Evolutionary conservation across 2,113 vertebrate species (phyloP).

Genomic region (Lucifuga dentata): DNA sequence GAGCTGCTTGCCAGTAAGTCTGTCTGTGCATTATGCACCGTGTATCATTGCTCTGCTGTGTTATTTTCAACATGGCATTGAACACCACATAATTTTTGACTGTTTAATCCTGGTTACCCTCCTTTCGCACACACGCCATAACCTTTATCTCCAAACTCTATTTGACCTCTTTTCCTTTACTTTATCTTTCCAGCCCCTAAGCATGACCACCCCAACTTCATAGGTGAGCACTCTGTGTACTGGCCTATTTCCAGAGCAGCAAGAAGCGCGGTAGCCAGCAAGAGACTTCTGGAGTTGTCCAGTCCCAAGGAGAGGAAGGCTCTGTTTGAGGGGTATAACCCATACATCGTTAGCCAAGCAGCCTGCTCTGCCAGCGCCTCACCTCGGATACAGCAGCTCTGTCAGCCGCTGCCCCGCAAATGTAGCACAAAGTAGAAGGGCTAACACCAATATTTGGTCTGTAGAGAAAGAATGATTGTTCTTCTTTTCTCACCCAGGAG

Average conservation of each 20-base stretch:
- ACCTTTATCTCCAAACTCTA: not conserved
- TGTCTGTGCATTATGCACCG: not conserved
- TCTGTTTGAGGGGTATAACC: constrained; percentile 71
- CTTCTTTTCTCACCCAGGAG: not conserved
- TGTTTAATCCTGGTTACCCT: no score
- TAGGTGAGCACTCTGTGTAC: constrained; percentile 50
- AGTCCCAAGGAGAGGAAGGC: constrained; percentile 63
- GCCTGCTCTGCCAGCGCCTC: constrained; percentile 71
- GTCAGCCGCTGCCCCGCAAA: constrained; percentile 74
- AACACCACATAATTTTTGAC: no score
- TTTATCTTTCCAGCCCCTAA: constrained; percentile 64
- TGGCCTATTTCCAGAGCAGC: constrained; percentile 59
- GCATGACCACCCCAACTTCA: constrained; percentile 53
- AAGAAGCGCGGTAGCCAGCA: constrained; percentile 42
- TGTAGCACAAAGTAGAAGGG: constrained; percentile 44
- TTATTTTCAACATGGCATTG: no score
- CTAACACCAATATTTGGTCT: not conserved
- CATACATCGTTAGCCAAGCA: constrained; percentile 63
- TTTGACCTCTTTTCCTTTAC: not conserved
- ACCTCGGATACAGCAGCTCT: constrained; percentile 72
- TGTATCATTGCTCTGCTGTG: no score
- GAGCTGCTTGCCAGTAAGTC: constrained; percentile 73
- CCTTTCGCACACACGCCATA: not conserved
- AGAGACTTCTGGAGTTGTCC: constrained; percentile 70
- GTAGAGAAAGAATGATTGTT: not conserved